phyloP scores from a whole-genome alignment of 2,888 invertebrate species.

The Terebella lapidaria region DNA sequence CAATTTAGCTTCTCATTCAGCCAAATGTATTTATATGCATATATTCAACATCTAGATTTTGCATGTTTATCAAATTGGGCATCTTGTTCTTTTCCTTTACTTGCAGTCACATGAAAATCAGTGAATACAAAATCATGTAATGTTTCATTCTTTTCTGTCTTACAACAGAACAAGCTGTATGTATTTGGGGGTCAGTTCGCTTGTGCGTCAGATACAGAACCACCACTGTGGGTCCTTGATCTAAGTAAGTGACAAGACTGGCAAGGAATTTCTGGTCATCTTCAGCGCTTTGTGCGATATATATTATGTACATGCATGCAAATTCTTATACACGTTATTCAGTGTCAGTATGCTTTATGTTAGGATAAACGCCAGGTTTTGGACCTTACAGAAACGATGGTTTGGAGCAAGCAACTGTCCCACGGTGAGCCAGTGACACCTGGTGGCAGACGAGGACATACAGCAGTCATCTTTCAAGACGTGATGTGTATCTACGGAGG shows the following conservation, averaged over 20 bases:
- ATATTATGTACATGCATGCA: too few species aligned
- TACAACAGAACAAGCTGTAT: slow-evolving; percentile 60
- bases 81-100: too few species aligned
- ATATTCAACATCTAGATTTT: too few species aligned
- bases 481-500: slow-evolving; percentile 82
- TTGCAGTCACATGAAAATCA: too few species aligned
- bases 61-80: too few species aligned
- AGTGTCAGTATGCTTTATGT: too few species aligned
- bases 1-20: too few species aligned
- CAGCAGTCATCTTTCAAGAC: slow-evolving; percentile 72
- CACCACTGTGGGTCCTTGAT: slow-evolving; percentile 80
- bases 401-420: slow-evolving; percentile 28
- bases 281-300: too few species aligned
- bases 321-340: too few species aligned
- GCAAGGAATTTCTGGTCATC: too few species aligned
- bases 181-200: slow-evolving; percentile 85
- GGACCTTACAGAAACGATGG: slow-evolving; percentile 21
- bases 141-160: not conserved
- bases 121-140: not conserved
- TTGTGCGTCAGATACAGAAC: slow-evolving; percentile 61
- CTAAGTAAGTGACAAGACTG: slow-evolving; percentile 61
- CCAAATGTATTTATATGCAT: too few species aligned
- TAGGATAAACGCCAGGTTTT: too few species aligned
- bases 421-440: slow-evolving; percentile 53
- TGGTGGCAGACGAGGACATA: slow-evolving; percentile 76